Base-by-base conservation (phyloP, 2,113 vertebrate genomes). In the Laterallus jamaicensis region DNA sequence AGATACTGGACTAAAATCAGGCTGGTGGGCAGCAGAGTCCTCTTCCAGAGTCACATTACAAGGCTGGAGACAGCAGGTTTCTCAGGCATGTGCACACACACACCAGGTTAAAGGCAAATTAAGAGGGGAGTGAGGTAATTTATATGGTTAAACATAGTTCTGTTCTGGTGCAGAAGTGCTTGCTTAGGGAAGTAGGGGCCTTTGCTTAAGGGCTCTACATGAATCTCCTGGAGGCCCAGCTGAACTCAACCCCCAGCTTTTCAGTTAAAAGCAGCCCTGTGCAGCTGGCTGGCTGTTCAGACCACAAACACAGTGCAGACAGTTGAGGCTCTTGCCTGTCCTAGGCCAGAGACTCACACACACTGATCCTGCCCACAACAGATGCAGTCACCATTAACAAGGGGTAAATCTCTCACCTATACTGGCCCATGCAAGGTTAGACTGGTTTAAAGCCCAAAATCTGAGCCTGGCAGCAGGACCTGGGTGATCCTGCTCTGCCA, bases 1-100 rank as follows among this genome's bases (percentile, higher is more conserved):
- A n/a, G 70, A 15, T n/a, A 3, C 7, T 82, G 29, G 50, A 70
- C n/a, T 86, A 18, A 74, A 32, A 28, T 22, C 20, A 31, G 55
- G 17, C 73, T 40, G 77, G 47, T 67, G 63, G 58, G 63, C 47
- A 80, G 18, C 66, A 40, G 67, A 42, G 74, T 64, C 54, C 82
- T 71, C 73, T 78, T 80, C 14, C 50, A 32, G 29, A 15, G 9
- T 79, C 67, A n/a, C 62, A 7, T 75, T 58, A 14, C 79, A 37
- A 60, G 12, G 18, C 37, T 75, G 67, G 39, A 86, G 49, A 87
- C 64, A 94, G 80, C 54, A 73, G 52, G 16, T 54, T 67, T 49
- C 47, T 10, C 73, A 12, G 0, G 66, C 39, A 1, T 37, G n/a
- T 5, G n/a, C 16, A 80, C 5, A 0, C 71, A 28, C n/a, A 60